Base-by-base conservation (phyloP, 2,888 invertebrate species). In the Trissolcus brochymenae region DNA sequence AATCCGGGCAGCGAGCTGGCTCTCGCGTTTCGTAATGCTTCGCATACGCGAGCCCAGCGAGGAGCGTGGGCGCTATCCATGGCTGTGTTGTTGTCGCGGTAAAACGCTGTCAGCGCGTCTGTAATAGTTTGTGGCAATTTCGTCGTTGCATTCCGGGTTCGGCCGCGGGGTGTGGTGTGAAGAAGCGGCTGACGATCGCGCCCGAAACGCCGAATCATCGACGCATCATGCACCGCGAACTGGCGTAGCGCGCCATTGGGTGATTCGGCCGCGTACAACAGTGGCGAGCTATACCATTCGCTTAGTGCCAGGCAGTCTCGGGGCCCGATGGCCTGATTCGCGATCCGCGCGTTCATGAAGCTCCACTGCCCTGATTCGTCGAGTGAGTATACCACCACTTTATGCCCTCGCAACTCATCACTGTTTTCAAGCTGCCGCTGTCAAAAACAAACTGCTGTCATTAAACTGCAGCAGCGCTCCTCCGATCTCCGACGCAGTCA, bases 351-450 rank as follows among this genome's bases (percentile, higher is more conserved):
- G 84, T 87, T 85, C 85, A 88, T 88, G 88, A 87, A 85, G 86
- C 87, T 87, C 85, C 85, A 84, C 87, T 87, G 86, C 82, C 87
- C 85, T 84, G 86, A 85, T 84, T 87, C 85, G 84, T 88, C 85
- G 84, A 87, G 88, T 88, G 82, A 88, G 88, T 88, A 86, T 46
- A 62, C 43, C 35, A 29, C 4, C 55, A 14, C 56, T 19, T 56
- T 40, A 14, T 55, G 6, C 16, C 29, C 4, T 55, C 1, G 4
- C 43, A 1, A 43, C 25, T 25, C 46, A n/a, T 14, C 16, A 1
- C 4, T 14, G 14, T 6, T 1, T 25, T 25, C 25, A 6, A 25
- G 6, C 11, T 1, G 1, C 16, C 6, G 14, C 11, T 9, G 6
- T 46, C 46, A 16, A 46, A n/a, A 46, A 2, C 1, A 19, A 19